These are phyloP conservation scores for Sapayoa aenigma DNA, from an alignment of 2,113 vertebrate species.

Conservation along the genomic window DNA sequence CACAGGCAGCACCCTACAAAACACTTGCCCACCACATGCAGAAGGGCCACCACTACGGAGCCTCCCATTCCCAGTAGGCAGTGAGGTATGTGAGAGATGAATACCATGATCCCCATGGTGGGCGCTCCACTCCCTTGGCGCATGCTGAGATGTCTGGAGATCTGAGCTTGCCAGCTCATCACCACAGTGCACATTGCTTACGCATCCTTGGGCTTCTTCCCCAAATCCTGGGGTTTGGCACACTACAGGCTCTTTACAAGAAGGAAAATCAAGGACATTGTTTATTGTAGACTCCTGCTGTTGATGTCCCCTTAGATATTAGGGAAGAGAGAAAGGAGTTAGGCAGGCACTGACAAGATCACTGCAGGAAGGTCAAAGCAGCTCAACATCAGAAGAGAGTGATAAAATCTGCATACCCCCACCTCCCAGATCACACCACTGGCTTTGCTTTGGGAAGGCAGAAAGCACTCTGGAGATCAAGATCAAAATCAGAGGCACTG, in stretches of 20 bases:
- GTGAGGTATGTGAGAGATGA: rapidly evolving
- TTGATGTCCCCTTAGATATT: background rate
- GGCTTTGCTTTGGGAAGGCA: background rate
- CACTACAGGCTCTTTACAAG: background rate
- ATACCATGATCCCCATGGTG: rapidly evolving
- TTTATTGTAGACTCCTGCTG: background rate
- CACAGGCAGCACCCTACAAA: background rate
- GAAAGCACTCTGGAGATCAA: background rate
- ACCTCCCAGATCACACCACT: background rate
- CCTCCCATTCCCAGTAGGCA: background rate
- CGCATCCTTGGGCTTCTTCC: background rate
- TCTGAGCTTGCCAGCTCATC: background rate
- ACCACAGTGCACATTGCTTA: background rate
- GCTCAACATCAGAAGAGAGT: background rate
- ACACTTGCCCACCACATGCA: background rate
- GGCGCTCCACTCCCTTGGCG: rapidly evolving
- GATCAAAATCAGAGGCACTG: background rate
- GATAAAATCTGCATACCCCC: background rate
- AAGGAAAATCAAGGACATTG: background rate
- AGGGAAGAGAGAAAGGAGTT: background rate
- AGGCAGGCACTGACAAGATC: background rate
- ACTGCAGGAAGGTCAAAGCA: background rate
- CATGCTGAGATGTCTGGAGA: background rate
- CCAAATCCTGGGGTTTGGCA: background rate
- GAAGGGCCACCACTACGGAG: rapidly evolving